Conservation (phyloP, 2,888 invertebrate genomes). For the Coecobrya sp. region DNA sequence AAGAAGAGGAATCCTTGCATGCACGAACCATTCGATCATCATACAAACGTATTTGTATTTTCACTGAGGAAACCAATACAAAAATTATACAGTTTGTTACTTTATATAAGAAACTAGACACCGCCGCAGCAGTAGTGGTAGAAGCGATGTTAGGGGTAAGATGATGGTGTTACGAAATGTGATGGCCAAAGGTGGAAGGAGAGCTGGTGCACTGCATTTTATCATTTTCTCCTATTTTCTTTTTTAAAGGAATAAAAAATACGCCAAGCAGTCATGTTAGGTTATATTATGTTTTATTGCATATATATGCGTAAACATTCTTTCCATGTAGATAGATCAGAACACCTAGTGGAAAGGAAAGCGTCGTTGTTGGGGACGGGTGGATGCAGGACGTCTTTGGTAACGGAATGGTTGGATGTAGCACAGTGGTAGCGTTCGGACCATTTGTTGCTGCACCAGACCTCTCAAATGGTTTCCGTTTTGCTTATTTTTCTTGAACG, state of each 20-base stretch:
- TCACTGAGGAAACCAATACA: conserved; percentile 16
- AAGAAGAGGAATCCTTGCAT: conserved; percentile 48
- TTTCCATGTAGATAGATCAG: conserved; percentile 9
- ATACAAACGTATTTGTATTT: conserved; percentile 35
- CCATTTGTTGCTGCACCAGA: conserved; percentile 79
- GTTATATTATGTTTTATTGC: conserved; percentile 61
- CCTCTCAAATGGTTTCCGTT: conserved; percentile 72
- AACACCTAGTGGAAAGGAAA: background rate
- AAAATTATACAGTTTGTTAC: conserved; percentile 32
- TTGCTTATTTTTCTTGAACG: background rate
- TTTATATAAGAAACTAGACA: background rate
- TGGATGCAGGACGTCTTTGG: conserved; percentile 27
- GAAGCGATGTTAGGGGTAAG: background rate
- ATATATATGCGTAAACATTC: conserved; percentile 77
- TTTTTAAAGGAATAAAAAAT: background rate
- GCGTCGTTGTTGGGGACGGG: too few relatives aligned
- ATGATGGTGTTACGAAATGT: conserved; percentile 18
- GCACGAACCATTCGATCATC: conserved; percentile 58
- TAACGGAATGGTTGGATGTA: conserved; percentile 2
- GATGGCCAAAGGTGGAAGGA: conserved; percentile 28
- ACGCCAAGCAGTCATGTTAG: background rate
- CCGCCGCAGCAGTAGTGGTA: background rate
- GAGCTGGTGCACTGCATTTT: conserved; percentile 67
- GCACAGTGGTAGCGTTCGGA: conserved; percentile 29
- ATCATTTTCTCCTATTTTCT: conserved; percentile 41